These are phyloP conservation scores for Cyphomyrus discorhynchus DNA, from an alignment of 2,113 vertebrate genomes.

Conservation along the genomic window DNA sequence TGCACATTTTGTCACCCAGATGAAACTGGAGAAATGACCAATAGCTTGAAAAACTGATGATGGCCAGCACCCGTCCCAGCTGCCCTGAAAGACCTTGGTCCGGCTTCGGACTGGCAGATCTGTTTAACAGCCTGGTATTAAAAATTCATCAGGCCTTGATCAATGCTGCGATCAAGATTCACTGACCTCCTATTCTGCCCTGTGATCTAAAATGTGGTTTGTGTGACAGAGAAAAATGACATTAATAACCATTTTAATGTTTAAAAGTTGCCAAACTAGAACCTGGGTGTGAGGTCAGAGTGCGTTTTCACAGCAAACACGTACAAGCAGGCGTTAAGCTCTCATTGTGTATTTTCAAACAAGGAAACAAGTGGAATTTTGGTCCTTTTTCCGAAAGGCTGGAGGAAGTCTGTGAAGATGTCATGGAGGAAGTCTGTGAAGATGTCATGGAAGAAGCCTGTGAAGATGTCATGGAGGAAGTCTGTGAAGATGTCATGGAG, in stretches of 20 bases:
- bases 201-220: constrained; percentile 21
- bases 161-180: constrained; percentile 28
- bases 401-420: too few species aligned
- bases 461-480: too few species aligned
- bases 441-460: too few species aligned
- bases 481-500: too few species aligned
- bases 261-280: constrained; percentile 29
- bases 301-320: constrained; percentile 9
- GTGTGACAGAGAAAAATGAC: constrained; percentile 29
- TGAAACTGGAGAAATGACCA: constrained; percentile 25
- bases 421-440: too few species aligned
- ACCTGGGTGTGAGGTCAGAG: constrained; percentile 16
- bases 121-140: constrained; percentile 31
- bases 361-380: neutral
- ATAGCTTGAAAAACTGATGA: constrained; percentile 30
- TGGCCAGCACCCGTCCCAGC: constrained; percentile 22
- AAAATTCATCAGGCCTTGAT: constrained; percentile 41
- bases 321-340: neutral
- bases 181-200: constrained; percentile 32
- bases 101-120: constrained; percentile 31
- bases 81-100: constrained; percentile 32
- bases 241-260: constrained; percentile 43
- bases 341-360: neutral
- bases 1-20: constrained; percentile 18
- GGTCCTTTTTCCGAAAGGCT: neutral